phyloP scores from a whole-genome alignment of 2,113 vertebrate genomes.

The Pluvialis apricaria region DNA sequence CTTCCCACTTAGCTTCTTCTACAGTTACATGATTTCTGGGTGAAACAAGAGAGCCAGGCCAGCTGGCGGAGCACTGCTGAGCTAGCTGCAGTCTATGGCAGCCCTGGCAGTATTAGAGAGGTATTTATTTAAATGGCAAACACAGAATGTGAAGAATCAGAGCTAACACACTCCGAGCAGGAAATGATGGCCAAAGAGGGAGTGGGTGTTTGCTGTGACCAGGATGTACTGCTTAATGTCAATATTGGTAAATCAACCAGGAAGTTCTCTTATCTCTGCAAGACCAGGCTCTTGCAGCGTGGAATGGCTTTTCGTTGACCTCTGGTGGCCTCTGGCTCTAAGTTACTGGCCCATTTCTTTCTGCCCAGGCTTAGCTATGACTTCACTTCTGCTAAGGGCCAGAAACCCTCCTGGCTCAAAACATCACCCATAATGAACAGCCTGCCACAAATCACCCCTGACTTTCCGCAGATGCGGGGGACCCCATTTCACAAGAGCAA shows the following conservation, averaged over 20 bases:
- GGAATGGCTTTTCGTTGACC: not conserved
- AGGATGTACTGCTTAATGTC: conserved; percentile 4
- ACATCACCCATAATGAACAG: not conserved
- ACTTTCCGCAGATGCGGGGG: accelerated
- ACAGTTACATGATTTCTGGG: not conserved
- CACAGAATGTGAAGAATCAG: not conserved
- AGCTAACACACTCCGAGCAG: not conserved
- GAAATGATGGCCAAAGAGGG: not conserved
- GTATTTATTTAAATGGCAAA: not conserved
- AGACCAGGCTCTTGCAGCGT: not conserved
- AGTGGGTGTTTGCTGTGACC: not conserved
- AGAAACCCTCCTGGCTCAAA: not conserved
- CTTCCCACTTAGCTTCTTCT: not conserved
- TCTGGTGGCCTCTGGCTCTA: not conserved
- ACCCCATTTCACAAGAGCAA: accelerated
- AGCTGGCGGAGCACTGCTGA: not conserved
- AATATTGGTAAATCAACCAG: not conserved
- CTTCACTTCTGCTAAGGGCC: not conserved
- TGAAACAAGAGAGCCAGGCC: not conserved
- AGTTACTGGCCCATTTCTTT: not conserved
- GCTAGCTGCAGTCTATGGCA: not conserved
- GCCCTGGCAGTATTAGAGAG: not conserved
- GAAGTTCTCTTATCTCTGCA: not conserved
- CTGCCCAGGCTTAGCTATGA: not conserved
- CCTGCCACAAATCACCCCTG: not conserved